Evolutionary conservation across 1,140 invertebrate species (phyloP), one percentile per base, ranked within the genome.

Genomic region (Dufourea novaeangliae): DNA sequence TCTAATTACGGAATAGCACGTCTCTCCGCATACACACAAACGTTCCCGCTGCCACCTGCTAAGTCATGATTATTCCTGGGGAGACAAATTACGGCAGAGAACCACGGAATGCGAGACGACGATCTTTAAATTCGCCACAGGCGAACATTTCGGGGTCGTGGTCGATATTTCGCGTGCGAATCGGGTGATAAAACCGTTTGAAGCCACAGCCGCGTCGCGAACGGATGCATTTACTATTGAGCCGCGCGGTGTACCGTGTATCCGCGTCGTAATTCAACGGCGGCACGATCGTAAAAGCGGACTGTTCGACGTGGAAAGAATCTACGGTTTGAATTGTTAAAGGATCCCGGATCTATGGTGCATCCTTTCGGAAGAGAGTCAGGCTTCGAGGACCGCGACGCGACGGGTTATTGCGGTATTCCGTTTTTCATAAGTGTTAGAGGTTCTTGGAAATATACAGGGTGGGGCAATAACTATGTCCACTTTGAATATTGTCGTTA

Each of bases 1-100:
- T 79, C 71, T 79, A 74, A 84, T 84, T 84, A 76, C 81, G 81
- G 70, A 79, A 80, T 66, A 62, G 61, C 54, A 34, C 71, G 56
- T 69, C 34, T 34, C 14, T 8, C 10, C 20, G 20, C 46, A 44
- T 44, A 44, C 37, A 73, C 27, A 6, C n/a, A 34, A 12, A 6
- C 25, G 2, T 12, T 5, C 32, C 22, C 17, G 3, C 73, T 66
- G 61, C 34, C 29, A 5, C 37, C 1, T n/a, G n/a, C 66, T 25
- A 25, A 70, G 32, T 61, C 59, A 63, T n/a, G 63, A 69, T 46
- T 20, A 11, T n/a, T 17, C 12, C 37, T 50, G n/a, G 59, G 52
- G 61, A 81, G 29, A 57, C 32, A 61, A 76, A 56, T 81, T 76
- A 59, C 22, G 12, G 6, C 11, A 27, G 34, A 22, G 25, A 25